Percentiles rank a stretch among this genome's conserved stretches.
These are phyloP conservation scores for Aphodius sticticus DNA, from an alignment of 2,888 invertebrate genomes.

Conservation along the genomic window DNA sequence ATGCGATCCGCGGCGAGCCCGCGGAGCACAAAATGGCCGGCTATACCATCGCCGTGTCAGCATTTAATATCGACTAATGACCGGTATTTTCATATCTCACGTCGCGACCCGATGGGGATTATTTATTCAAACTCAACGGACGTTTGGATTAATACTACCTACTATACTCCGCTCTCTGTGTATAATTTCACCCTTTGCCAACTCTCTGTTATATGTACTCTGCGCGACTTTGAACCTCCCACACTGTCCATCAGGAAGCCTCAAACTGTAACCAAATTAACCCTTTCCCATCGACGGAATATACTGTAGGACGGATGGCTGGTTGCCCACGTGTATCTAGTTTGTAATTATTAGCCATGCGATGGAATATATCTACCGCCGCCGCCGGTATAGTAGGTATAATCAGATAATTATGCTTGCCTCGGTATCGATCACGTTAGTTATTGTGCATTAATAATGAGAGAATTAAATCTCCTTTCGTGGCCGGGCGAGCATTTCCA, in stretches of 20 bases:
- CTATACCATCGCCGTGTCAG: slow-evolving; percentile 42
- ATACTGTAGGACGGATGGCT: not conserved
- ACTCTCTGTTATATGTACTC: not conserved
- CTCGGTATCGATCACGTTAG: not conserved
- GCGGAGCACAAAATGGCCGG: slow-evolving; percentile 44
- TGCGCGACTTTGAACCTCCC: slow-evolving; percentile 4
- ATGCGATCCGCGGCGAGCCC: slow-evolving; percentile 41
- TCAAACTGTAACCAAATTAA: slow-evolving; percentile 4
- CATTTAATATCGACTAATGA: slow-evolving; percentile 49
- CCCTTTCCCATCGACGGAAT: not conserved
- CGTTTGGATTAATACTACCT: slow-evolving; percentile 39
- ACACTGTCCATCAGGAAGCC: not conserved
- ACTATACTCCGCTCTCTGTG: not conserved
- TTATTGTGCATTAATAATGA: slow-evolving; percentile 25
- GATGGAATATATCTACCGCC: not conserved
- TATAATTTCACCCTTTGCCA: not conserved
- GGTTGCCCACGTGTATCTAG: not conserved
- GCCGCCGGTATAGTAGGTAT: not conserved
- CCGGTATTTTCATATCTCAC: slow-evolving; percentile 50
- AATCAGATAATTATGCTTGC: slow-evolving; percentile 4
- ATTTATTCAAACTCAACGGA: slow-evolving; percentile 50
- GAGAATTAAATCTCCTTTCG: slow-evolving; percentile 20
- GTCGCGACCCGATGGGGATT: slow-evolving; percentile 49
- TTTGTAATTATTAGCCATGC: not conserved
- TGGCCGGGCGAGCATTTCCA: slow-evolving; percentile 22